Base-by-base conservation (phyloP, 1,140 invertebrate species). In the Eumeta japonica region DNA sequence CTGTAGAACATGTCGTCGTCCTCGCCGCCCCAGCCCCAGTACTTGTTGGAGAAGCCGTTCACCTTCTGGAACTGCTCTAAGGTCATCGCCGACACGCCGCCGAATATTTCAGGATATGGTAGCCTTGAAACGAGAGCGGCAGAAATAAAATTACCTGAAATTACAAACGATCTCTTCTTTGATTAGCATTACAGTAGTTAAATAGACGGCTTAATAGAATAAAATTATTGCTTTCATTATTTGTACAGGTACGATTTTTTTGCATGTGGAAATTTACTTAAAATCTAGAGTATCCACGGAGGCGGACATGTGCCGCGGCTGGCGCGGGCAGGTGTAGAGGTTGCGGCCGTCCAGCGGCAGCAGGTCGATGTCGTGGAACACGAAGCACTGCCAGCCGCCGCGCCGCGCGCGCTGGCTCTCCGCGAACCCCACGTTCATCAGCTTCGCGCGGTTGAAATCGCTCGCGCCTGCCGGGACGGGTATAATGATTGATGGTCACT, bases 341-440 rank as follows among this genome's bases (percentile, higher is more conserved):
- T 97, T 97, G 41, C 87, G 74, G 55, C 94, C 90, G 76, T 97
- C 89, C 58, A 96, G 87, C 3, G 94, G 93, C 53, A 97, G 72
- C 31, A 97, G 80, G 72, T 97, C 94, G 14, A 98, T 90, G 68
- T 97, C 95, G 74, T 97, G 94, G 74, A 97, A 97, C 44, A 97
- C 85, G 70, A 94, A 95, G 75, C 94, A 97, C 55, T 92, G 85
- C 73, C 86, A 93, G 27, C 83, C 76, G 27, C 83, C 81, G 24
- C 84, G 71, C 30, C 55, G 54, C 48, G 54, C 46, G 35, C 54
- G 56, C 36, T 70, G 62, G 36, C 58, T 62, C 71, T 97, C 94
- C 24, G 83, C 79, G 68, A 87, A 97, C 4, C 94, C 95, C n/a
- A 97, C 86, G 72, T 98, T 98, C 85, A 97, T 90, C 30, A 97